Evolutionary conservation across 2,797 vertebrate genomes (phyloP).

Genomic region (Mus minutoides): DNA sequence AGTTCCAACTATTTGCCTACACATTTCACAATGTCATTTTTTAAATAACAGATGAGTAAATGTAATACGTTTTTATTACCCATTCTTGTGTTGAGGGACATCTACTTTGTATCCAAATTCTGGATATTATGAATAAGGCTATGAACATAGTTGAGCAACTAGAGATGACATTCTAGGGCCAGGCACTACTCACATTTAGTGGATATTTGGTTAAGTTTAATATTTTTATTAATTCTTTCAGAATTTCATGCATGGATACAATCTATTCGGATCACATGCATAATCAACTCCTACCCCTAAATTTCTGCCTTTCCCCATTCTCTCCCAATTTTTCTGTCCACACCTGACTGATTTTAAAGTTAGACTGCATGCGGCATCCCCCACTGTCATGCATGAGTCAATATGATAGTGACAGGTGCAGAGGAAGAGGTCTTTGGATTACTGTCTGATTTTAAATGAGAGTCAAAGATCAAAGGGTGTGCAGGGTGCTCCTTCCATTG

Average conservation of each 20-base stretch:
- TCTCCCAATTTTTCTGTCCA: not conserved
- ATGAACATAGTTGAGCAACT: not conserved
- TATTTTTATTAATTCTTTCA: not conserved
- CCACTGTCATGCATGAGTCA: not conserved
- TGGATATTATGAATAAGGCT: not conserved
- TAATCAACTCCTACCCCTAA: no score
- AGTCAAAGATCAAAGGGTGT: not conserved
- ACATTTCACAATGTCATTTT: not conserved
- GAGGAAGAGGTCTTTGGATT: not conserved
- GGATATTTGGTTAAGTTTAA: not conserved
- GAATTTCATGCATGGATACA: not conserved
- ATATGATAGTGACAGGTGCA: slow-evolving; percentile 7
- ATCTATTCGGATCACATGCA: not conserved
- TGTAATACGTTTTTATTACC: not conserved
- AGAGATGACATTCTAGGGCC: not conserved
- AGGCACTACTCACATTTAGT: not conserved
- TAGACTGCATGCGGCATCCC: not conserved
- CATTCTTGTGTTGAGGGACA: not conserved
- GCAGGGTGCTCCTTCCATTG: accelerated
- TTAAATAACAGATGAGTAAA: not conserved
- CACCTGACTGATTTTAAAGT: not conserved
- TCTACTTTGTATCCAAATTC: not conserved
- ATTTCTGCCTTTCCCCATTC: not conserved
- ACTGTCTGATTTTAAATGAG: accelerated
- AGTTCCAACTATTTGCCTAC: not conserved